Evolutionary conservation across 2,113 vertebrate genomes (phyloP).

Genomic region (Hiodon tergisus): DNA sequence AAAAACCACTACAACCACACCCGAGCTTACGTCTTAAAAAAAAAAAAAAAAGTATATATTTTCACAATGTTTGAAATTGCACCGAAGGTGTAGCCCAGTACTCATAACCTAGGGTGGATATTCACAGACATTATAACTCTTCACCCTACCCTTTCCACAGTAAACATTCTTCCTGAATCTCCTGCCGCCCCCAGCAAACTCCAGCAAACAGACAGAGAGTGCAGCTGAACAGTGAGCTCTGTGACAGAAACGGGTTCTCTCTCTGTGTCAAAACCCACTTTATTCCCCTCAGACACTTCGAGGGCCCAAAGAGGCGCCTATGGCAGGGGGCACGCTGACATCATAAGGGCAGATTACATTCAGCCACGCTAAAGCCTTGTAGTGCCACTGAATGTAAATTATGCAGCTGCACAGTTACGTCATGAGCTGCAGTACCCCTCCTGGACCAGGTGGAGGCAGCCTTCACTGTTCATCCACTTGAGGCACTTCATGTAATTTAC

Average conservation of each 20-base stretch:
- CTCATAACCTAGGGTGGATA: too few relatives aligned
- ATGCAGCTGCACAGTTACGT: slow-evolving; percentile 10
- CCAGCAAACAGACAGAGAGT: not conserved
- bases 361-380: not conserved
- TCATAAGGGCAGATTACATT: not conserved
- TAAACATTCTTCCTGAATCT: too few relatives aligned
- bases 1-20: too few relatives aligned
- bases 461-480: not conserved
- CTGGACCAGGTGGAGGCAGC: slow-evolving; percentile 34
- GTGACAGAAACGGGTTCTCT: not conserved
- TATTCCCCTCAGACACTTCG: not conserved
- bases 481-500: not conserved
- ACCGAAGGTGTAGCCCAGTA: too few relatives aligned
- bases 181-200: not conserved
- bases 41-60: too few relatives aligned
- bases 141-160: too few relatives aligned
- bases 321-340: not conserved
- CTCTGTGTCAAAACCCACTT: not conserved
- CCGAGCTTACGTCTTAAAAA: too few relatives aligned
- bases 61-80: too few relatives aligned
- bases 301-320: not conserved
- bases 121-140: too few relatives aligned
- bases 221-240: not conserved
- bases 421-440: slow-evolving; percentile 16
- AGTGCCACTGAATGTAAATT: not conserved